Evolutionary conservation across 1,140 invertebrate genomes (phyloP).

Genomic region (Schlechtendalia chinensis): DNA sequence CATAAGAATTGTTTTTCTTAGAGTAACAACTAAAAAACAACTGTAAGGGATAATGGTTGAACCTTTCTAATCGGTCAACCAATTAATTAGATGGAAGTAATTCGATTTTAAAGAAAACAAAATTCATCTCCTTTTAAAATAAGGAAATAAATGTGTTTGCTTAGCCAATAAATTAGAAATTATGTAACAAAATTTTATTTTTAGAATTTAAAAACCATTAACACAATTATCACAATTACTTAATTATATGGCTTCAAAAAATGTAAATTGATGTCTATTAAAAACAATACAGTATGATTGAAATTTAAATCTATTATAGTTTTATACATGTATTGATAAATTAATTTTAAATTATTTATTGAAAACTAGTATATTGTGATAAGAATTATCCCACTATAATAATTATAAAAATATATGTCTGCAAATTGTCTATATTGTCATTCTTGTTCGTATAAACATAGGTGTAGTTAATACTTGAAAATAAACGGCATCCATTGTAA

Average conservation of each 20-base stretch:
- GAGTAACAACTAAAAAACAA: conserved; percentile 22
- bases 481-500: not conserved
- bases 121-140: conserved; percentile 9
- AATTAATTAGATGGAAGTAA: conserved; percentile 21
- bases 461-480: not conserved
- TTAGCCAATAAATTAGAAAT: not conserved
- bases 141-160: not conserved
- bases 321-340: not conserved
- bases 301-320: too few species aligned
- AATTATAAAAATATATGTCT: too few species aligned
- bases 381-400: too few species aligned
- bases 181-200: not conserved
- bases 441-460: not conserved
- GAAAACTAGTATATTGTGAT: not conserved
- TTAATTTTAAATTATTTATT: too few species aligned
- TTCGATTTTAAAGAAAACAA: conserved; percentile 8
- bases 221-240: not conserved
- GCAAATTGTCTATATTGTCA: too few species aligned
- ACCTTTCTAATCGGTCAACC: conserved; percentile 19
- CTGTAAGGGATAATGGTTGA: not conserved
- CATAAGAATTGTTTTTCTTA: conserved; percentile 26
- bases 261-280: not conserved
- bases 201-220: not conserved
- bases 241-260: not conserved
- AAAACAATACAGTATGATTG: not conserved